Percentiles rank a stretch among this genome's conserved stretches.
Conservation (phyloP, 2,113 vertebrate species). For the Thymallus thymallus region DNA sequence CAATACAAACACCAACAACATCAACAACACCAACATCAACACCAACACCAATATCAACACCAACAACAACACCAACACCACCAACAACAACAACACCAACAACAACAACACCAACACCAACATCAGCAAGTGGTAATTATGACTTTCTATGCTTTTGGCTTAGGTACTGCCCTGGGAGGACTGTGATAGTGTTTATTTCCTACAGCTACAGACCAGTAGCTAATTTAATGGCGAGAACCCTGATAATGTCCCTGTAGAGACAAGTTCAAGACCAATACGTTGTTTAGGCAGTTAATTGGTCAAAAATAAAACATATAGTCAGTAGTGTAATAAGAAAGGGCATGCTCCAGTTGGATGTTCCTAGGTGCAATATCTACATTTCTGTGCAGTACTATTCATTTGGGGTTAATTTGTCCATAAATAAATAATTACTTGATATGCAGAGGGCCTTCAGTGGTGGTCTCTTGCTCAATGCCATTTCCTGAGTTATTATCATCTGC, state of each 20-base stretch:
- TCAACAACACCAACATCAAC: constrained; percentile 33
- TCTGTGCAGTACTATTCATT: no score
- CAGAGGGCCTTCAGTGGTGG: no score
- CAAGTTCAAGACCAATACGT: constrained; percentile 58
- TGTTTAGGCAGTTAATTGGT: constrained; percentile 69
- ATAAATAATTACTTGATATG: no score
- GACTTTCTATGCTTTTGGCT: constrained; percentile 47
- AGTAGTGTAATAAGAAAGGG: constrained; percentile 34
- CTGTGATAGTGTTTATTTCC: constrained; percentile 58
- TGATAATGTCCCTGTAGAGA: constrained; percentile 57
- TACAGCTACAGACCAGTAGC: constrained; percentile 39
- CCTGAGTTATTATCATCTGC: no score
- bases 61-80: constrained; percentile 28
- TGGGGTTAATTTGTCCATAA: no score
- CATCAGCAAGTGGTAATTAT: constrained; percentile 29
- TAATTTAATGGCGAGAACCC: constrained; percentile 67
- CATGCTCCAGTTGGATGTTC: no score
- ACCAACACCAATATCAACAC: not conserved
- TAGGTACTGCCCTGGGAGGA: constrained; percentile 34
- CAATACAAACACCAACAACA: no score
- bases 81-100: no score
- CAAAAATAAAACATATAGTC: constrained; percentile 60
- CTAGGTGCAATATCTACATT: no score
- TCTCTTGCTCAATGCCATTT: no score
- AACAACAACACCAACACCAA: constrained; percentile 26